phyloP scores from a whole-genome alignment of 2,797 vertebrate species.

The Hylomyscus alleni region DNA sequence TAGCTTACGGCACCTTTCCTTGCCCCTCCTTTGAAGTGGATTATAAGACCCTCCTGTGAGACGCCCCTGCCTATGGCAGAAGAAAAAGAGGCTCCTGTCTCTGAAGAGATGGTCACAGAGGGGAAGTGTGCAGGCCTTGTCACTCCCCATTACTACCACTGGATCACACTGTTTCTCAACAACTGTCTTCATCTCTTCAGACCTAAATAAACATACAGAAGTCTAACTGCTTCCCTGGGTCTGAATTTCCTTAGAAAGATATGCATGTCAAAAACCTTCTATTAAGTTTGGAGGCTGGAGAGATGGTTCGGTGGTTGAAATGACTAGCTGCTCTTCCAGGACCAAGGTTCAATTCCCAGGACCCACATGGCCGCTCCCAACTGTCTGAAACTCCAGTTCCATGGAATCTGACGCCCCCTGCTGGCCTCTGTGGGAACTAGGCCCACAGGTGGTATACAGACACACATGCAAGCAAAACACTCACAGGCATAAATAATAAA shows the following conservation, averaged over 20 bases:
- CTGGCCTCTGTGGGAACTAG: background rate
- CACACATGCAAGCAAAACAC: background rate
- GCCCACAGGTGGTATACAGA: no score
- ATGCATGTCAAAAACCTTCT: background rate
- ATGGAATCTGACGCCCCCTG: background rate
- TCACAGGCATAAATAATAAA: background rate
- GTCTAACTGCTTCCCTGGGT: background rate
- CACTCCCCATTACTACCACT: background rate
- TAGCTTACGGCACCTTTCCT: no score
- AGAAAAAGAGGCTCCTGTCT: background rate
- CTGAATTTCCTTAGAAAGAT: background rate
- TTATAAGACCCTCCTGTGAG: background rate
- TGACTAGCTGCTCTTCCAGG: background rate
- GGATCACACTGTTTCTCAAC: background rate
- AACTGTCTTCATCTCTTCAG: background rate
- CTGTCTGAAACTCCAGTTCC: background rate
- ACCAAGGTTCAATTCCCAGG: background rate
- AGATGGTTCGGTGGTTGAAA: background rate
- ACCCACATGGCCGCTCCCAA: background rate
- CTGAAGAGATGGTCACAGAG: background rate
- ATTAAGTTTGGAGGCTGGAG: background rate
- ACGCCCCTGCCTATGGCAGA: background rate
- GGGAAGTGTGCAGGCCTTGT: background rate
- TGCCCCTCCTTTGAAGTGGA: background rate
- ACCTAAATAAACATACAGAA: background rate